Evolutionary conservation across 2,888 invertebrate species (phyloP), one percentile per base, ranked within the genome.

Genomic region (Drosophila vallismaia): DNA sequence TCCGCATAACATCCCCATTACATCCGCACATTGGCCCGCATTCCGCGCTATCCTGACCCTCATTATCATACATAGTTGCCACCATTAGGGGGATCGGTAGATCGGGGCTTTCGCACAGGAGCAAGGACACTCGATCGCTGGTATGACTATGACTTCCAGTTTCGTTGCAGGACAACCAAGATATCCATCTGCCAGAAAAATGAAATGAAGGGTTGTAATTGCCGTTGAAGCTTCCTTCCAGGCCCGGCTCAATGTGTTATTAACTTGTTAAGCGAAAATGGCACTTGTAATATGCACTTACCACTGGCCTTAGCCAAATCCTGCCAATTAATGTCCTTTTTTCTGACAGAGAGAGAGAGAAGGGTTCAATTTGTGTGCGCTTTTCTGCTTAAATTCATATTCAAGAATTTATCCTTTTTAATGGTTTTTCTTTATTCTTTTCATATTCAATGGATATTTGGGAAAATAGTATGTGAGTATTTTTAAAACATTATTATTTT

Each of bases 31-130:
- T 33, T 24, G 33, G 10, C 77, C 78, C 79, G 80, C 87, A 86
- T 88, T 84, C 79, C 88, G 80, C 80, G 79, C 77, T 87, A 24
- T 44, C 44, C 86, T 81, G 84, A 87, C 89, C 89, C 90, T 91
- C 89, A 90, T 91, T 91, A 91, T 90, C 89, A 89, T 90, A 68
- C 51, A 89, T 91, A 89, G 89, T 89, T 89, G 88, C 76, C 87
- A 90, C 90, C 89, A 89, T 90, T 89, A 90, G 88, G 86, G 88
- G 8, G 82, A 87, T 82, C n/a, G 26, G 26, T 2, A 4, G 4
- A 26, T 26, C 3, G 36, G 36, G 36, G 36, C 36, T 87, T 74
- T 73, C 60, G 71, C 72, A 55, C 58, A 62, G 62, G 54, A 42
- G 19, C 76, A 79, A 86, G 89, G 87, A 87, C 84, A 81, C 73